These are phyloP conservation scores for Rhinolophus ferrumequinum DNA, from an alignment of 2,113 vertebrate species.

Conservation along the genomic window DNA sequence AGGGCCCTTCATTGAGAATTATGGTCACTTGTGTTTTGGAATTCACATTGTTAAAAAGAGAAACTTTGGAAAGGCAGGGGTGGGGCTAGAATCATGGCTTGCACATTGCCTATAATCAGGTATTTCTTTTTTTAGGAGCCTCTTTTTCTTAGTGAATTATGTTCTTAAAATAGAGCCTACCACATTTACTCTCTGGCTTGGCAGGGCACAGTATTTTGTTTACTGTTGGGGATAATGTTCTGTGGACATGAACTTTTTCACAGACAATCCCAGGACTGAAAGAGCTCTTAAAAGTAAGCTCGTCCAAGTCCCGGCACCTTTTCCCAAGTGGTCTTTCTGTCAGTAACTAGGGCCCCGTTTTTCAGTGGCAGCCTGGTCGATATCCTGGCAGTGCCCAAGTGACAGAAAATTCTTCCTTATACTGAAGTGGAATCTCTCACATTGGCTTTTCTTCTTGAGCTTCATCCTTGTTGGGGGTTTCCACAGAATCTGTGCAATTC, in stretches of 20 bases:
- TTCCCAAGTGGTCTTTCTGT: background rate
- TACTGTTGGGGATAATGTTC: background rate
- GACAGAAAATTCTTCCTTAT: background rate
- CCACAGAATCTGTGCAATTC: background rate
- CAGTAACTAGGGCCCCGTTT: background rate
- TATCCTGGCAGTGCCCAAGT: background rate
- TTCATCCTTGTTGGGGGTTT: background rate
- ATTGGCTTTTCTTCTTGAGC: background rate
- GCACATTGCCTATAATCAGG: conserved; percentile 23
- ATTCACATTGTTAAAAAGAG: conserved; percentile 23
- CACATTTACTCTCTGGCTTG: background rate
- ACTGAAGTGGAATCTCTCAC: background rate
- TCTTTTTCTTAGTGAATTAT: conserved; percentile 30
- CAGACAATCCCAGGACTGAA: background rate
- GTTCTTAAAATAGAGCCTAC: conserved; percentile 53
- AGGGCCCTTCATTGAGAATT: background rate
- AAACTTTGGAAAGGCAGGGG: background rate
- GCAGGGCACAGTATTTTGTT: background rate
- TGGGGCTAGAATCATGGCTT: background rate
- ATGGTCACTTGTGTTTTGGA: background rate
- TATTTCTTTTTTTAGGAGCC: conserved; percentile 34
- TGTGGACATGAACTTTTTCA: background rate
- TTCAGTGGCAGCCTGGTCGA: background rate
- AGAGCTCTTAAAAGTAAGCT: background rate
- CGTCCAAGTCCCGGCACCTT: background rate